Base-by-base conservation (phyloP, 2,113 vertebrate species). In the Phrynosoma platyrhinos region DNA sequence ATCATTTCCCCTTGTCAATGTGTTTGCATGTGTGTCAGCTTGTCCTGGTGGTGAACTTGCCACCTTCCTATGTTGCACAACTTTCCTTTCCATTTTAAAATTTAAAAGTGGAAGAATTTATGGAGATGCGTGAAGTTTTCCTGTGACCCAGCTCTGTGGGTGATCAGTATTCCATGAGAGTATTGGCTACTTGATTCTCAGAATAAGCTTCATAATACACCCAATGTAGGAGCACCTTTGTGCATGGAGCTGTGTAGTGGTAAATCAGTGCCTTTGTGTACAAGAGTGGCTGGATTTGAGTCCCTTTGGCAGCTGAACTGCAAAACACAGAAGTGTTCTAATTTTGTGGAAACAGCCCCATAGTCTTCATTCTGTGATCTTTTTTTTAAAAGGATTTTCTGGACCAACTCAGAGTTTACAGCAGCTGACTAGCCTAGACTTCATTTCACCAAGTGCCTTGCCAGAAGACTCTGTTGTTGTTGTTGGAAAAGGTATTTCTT, bases 401-500 rank as follows among this genome's bases (percentile, higher is more conserved):
- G 97, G 94, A 77, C 94, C 96, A 55, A 81, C 52, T 1, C 66
- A 92, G 77, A 82, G 69, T 85, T 90, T 91, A 62, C 94, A 96
- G 14, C 94, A 94, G 23, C 94, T 89, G 89, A 92, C 93, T 27
- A 91, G 78, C 76, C 95, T 91, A 81, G 96, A 96, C 79, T 91
- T 90, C 81, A 89, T 93, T 69, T 91, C 96, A 58, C 94, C 93
- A 25, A 93, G 93, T 79, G 94, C 94, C 30, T 94, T 97, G 81
- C 82, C 97, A 85, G 98, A 98, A 86, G 98, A 98, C 0, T 94
- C 94, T 69, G 96, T 96, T 20, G 95, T 92, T 74, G 92, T 98
- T 89, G 91, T 98, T 92, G 98, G 98, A 89, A 98, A 96, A 98
- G 98, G 98, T 99, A 94, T 82, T 55, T 87, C 13, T 40, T 20